These are phyloP conservation scores for Nomia melanderi DNA, from an alignment of 1,140 invertebrate genomes.

Conservation along the genomic window DNA sequence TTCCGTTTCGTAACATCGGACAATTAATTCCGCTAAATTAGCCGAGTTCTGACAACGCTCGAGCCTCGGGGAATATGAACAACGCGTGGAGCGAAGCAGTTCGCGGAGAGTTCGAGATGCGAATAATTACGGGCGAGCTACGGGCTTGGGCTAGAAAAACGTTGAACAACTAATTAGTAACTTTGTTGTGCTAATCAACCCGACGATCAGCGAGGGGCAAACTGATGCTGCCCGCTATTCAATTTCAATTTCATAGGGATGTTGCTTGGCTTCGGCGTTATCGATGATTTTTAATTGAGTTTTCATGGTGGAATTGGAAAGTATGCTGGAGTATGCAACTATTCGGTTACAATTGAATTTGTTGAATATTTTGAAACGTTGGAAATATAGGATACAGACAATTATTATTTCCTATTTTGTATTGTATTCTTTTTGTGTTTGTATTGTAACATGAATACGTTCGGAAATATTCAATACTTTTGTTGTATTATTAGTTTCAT, in stretches of 20 bases:
- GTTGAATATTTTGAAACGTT: no score
- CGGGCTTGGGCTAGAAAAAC: slow-evolving; percentile 46
- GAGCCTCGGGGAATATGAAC: slow-evolving; percentile 50
- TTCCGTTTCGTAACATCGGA: slow-evolving; percentile 23
- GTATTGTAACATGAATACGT: no score
- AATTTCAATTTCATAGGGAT: slow-evolving; percentile 19
- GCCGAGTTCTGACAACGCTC: not conserved
- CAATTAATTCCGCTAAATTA: slow-evolving; percentile 45
- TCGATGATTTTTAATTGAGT: no score
- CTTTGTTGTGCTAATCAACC: slow-evolving; percentile 33
- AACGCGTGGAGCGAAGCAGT: slow-evolving; percentile 49
- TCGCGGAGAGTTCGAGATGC: slow-evolving; percentile 34
- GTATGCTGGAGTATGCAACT: no score
- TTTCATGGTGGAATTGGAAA: no score
- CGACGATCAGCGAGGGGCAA: slow-evolving; percentile 4
- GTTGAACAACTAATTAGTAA: slow-evolving; percentile 59
- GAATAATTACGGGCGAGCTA: slow-evolving; percentile 53
- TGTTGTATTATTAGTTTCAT: no score
- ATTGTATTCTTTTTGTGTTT: no score
- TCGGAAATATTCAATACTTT: no score
- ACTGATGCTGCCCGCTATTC: slow-evolving; percentile 17
- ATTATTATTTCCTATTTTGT: no score
- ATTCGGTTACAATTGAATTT: no score
- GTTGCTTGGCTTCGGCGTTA: slow-evolving; percentile 12
- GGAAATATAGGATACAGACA: no score